phyloP scores from a whole-genome alignment of 2,113 vertebrate species.

The Corvus hawaiiensis region DNA sequence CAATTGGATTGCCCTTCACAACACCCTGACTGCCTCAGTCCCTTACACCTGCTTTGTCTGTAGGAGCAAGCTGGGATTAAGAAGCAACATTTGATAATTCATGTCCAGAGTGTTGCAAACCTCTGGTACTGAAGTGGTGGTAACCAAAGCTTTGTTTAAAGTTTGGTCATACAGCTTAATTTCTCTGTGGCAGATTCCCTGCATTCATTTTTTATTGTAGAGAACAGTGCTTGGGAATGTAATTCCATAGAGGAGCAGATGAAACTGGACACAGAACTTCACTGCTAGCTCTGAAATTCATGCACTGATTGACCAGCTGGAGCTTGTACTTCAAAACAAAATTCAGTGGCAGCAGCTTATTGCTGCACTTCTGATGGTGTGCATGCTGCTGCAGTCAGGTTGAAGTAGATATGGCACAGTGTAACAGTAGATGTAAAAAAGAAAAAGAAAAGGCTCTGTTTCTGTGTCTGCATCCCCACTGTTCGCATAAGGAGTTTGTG shows the following conservation, averaged over 20 bases:
- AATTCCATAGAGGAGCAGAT: neutral
- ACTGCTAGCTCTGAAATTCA: neutral
- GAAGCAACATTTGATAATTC: neutral
- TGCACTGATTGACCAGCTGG: neutral
- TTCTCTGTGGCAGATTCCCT: neutral
- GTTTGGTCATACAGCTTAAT: neutral
- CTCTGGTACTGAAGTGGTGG: neutral
- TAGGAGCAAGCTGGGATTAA: neutral
- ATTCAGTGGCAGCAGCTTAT: neutral
- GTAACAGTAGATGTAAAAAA: neutral
- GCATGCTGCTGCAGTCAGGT: neutral
- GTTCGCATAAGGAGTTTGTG: neutral
- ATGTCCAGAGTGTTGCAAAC: neutral
- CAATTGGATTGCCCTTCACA: neutral
- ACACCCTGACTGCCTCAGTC: neutral
- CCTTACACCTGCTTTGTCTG: neutral
- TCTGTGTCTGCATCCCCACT: neutral
- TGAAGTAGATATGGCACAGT: neutral
- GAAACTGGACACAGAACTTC: neutral
- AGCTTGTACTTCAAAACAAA: neutral
- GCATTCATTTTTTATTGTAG: neutral
- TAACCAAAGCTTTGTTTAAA: neutral
- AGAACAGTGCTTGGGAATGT: rapidly evolving
- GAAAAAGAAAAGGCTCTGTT: neutral
- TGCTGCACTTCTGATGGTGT: neutral